Percentiles rank a stretch among this genome's conserved stretches.
phyloP scores from a whole-genome alignment of 2,888 invertebrate genomes.

The Papilio protenor region DNA sequence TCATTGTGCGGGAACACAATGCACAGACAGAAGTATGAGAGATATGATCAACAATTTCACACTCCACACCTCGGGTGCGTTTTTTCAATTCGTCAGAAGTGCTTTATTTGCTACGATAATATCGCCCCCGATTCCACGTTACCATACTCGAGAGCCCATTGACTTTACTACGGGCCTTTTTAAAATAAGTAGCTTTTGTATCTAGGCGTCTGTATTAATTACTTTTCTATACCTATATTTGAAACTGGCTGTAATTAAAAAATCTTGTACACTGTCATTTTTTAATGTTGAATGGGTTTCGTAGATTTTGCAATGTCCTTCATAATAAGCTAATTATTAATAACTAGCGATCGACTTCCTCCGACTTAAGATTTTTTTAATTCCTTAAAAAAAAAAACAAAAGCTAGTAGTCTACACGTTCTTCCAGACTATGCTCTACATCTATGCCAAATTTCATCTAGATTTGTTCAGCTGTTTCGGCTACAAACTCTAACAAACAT shows the following conservation, averaged over 20 bases:
- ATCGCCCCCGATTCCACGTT: constrained; percentile 67
- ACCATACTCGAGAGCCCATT: constrained; percentile 63
- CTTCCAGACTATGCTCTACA: no score
- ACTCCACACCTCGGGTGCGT: constrained; percentile 65
- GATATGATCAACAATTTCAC: constrained; percentile 80
- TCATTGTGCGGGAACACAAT: constrained; percentile 28
- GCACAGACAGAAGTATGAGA: constrained; percentile 55
- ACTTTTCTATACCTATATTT: constrained; percentile 29
- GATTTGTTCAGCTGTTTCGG: no score
- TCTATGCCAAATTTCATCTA: no score
- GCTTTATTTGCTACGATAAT: constrained; percentile 71
- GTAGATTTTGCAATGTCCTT: no score
- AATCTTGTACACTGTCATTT: not conserved
- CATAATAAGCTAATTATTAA: no score
- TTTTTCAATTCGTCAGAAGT: constrained; percentile 67
- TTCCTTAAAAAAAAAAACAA: no score
- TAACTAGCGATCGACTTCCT: no score
- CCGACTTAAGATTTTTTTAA: no score
- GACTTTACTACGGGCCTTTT: constrained; percentile 60
- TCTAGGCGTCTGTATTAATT: constrained; percentile 32
- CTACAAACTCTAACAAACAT: no score
- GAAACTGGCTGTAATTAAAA: constrained; percentile 3
- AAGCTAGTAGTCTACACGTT: no score
- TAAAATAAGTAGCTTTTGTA: constrained; percentile 52
- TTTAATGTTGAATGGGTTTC: no score